Base-by-base conservation (phyloP, 2,113 vertebrate species). In the Craseonycteris thonglongyai region DNA sequence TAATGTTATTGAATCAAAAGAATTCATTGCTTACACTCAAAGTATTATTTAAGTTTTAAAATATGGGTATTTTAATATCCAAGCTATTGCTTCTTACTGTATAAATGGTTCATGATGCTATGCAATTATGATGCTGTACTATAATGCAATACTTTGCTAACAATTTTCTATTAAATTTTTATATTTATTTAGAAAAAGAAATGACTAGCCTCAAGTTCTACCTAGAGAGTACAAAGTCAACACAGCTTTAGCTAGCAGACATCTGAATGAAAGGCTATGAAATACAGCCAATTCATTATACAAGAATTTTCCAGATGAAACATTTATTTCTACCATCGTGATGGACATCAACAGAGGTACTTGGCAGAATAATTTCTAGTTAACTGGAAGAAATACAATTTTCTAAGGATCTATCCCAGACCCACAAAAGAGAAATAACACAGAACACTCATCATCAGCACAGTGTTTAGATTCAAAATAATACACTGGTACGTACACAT, bases 291-390 rank as follows among this genome's bases (percentile, higher is more conserved):
- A 40, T 33, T 72, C 40, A 87, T 35, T 72, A 76, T 56, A 10
- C 49, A 66, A 74, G 19, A 78, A 79, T 56, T 85, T 94, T 75
- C 71, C 61, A 51, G 66, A 61, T 54, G 49, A 84, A 84, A 40
- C 18, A 47, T 40, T 47, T 79, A 71, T 74, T 85, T 75, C 35
- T 75, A 10, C 89, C 21, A 28, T 30, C 69, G 40, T 28, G 22
- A 45, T 40, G 12, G 28, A 54, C 9, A 58, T 22, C 3, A 3
- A 56, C 3, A 30, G 24, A 78, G 45, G 16, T 24, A 38, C 24
- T 72, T 78, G n/a, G 40, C 9, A 87, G 42, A 90, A 30, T 61
- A 87, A 79, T 83, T 78, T 49, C 38, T 30, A 22, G 3, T 63
- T 74, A 75, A n/a, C 35, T 38, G 61, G 14, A 47, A 40, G 28